phyloP scores from a whole-genome alignment of 2,888 invertebrate genomes.

The Drosophila sordidapex region DNA sequence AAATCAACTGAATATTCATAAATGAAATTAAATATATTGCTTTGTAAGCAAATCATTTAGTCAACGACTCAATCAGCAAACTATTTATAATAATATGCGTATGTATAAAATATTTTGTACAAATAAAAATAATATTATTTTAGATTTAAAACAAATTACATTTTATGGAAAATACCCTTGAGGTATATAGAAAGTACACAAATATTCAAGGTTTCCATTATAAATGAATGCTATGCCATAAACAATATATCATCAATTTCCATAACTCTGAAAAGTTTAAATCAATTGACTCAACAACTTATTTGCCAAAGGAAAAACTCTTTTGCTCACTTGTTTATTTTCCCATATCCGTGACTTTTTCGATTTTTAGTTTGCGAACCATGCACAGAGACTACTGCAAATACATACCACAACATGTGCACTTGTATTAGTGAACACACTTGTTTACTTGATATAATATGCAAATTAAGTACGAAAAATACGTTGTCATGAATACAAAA shows the following conservation, averaged over 20 bases:
- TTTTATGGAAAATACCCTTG: background rate
- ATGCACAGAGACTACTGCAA: conserved; percentile 41
- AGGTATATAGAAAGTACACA: background rate
- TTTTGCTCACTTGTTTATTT: conserved; percentile 50
- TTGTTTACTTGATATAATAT: conserved; percentile 14
- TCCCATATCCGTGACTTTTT: conserved; percentile 56
- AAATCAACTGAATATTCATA: conserved; percentile 53
- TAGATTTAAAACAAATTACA: background rate
- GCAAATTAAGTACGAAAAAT: conserved; percentile 30
- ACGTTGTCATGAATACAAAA: conserved; percentile 42
- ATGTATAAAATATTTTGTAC: conserved; percentile 38
- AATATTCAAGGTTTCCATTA: background rate
- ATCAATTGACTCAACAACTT: conserved; percentile 13
- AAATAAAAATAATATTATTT: conserved; percentile 19
- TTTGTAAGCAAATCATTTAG: conserved; percentile 29
- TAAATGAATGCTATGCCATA: background rate
- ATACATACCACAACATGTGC: conserved; percentile 41
- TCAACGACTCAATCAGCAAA: conserved; percentile 34
- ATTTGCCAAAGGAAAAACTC: conserved; percentile 8
- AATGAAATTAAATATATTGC: conserved; percentile 10
- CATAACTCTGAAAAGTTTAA: background rate
- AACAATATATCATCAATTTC: background rate
- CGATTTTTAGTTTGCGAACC: conserved; percentile 10
- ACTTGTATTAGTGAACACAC: conserved; percentile 4
- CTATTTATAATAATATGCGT: conserved; percentile 1